Evolutionary conservation across 2,113 vertebrate species (phyloP).

Genomic region (Rana temporaria): DNA sequence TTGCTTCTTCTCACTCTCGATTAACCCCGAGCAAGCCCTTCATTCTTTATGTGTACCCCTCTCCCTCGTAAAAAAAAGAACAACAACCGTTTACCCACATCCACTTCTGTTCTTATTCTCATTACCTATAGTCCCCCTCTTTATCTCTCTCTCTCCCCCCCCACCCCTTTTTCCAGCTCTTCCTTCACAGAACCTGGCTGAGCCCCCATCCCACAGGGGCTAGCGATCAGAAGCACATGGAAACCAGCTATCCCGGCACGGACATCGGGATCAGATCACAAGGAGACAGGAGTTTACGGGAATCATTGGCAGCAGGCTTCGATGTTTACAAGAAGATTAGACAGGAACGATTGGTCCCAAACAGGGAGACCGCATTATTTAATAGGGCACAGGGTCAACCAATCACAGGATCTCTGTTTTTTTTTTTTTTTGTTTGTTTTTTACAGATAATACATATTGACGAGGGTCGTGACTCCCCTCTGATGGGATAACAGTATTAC

Average conservation of each 20-base stretch:
- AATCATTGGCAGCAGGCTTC: slow-evolving; percentile 2
- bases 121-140: neutral
- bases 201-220: slow-evolving; percentile 19
- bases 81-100: too few relatives aligned
- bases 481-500: slow-evolving; percentile 17
- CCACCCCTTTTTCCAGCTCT: neutral
- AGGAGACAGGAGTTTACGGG: neutral
- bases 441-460: neutral
- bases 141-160: neutral
- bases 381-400: neutral
- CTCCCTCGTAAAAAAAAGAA: neutral
- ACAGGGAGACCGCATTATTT: slow-evolving; percentile 13
- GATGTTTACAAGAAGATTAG: neutral
- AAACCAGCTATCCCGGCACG: neutral
- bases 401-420: neutral
- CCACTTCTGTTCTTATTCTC: neutral
- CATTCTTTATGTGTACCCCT: slow-evolving; percentile 42
- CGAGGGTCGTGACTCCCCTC: neutral
- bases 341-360: neutral
- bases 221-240: slow-evolving; percentile 46
- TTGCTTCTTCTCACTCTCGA: slow-evolving; percentile 51
- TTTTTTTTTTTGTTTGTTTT: too few relatives aligned
- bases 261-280: neutral
- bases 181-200: slow-evolving; percentile 47
- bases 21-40: neutral